phyloP scores from a whole-genome alignment of 2,113 vertebrate species.

The Myiozetetes cayanensis region DNA sequence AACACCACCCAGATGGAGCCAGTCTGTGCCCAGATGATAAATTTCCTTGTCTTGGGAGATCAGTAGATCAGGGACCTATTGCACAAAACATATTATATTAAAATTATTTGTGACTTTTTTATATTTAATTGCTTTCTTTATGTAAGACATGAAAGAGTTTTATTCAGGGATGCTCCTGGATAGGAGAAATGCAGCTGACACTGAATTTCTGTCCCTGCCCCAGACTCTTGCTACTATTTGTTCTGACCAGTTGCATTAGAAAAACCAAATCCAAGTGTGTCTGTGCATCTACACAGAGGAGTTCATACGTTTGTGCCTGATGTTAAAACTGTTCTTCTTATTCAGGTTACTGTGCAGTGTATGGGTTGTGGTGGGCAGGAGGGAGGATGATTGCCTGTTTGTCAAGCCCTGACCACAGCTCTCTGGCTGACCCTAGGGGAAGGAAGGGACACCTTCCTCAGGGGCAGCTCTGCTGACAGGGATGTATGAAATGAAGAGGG shows the following conservation, averaged over 20 bases:
- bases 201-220: neutral
- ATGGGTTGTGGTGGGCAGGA: neutral
- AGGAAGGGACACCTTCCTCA: neutral
- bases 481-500: neutral
- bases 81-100: neutral
- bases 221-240: fast-evolving
- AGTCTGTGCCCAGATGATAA: neutral
- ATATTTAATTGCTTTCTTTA: neutral
- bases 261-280: neutral
- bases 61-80: neutral
- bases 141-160: neutral
- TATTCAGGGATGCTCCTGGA: neutral
- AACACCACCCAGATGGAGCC: neutral
- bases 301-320: fast-evolving
- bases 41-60: neutral
- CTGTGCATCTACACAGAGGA: neutral
- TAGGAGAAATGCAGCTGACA: neutral
- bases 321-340: neutral
- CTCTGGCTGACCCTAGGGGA: neutral
- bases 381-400: neutral
- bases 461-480: neutral
- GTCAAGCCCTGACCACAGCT: neutral
- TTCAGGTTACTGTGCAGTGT: neutral
- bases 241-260: neutral
- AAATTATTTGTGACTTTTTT: neutral